Conservation (phyloP, 2,888 invertebrate species). For the Cremastobaeus sp. region DNA sequence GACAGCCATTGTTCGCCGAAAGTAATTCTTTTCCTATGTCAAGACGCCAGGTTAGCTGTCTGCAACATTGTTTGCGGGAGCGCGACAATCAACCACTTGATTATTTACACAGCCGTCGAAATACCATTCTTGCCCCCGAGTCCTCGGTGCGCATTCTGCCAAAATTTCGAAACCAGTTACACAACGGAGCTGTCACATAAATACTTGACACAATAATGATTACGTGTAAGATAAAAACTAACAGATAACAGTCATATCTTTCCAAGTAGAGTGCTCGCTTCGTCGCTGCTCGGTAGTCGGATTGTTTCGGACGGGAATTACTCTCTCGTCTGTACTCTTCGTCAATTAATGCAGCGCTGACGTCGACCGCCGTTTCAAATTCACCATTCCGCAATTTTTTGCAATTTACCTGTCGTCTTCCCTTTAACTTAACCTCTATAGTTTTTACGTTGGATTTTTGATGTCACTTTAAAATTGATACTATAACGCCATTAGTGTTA, state of each 20-base stretch:
- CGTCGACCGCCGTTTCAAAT: too few relatives aligned
- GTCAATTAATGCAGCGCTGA: too few relatives aligned
- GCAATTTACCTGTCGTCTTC: too few relatives aligned
- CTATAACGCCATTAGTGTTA: too few relatives aligned
- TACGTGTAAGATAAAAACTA: conserved; percentile 22
- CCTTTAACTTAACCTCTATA: too few relatives aligned
- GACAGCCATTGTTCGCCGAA: conserved; percentile 67
- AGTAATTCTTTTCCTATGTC: conserved; percentile 68
- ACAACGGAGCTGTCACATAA: conserved; percentile 16
- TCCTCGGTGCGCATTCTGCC: conserved; percentile 13
- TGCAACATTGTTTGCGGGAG: conserved; percentile 65
- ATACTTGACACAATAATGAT: not conserved
- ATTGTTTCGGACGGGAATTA: too few relatives aligned
- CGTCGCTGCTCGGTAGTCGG: too few relatives aligned
- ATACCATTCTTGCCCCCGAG: not conserved
- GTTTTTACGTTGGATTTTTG: too few relatives aligned
- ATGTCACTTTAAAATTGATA: too few relatives aligned
- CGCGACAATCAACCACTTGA: conserved; percentile 11
- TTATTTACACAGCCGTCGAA: conserved; percentile 41
- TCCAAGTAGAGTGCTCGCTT: too few relatives aligned
- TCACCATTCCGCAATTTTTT: too few relatives aligned
- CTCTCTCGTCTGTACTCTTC: too few relatives aligned
- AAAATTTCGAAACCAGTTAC: conserved; percentile 25
- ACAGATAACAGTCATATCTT: conserved; percentile 58
- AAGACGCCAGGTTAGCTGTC: conserved; percentile 67